Evolutionary conservation across 2,797 vertebrate species (phyloP).

Genomic region (Limosa lapponica): DNA sequence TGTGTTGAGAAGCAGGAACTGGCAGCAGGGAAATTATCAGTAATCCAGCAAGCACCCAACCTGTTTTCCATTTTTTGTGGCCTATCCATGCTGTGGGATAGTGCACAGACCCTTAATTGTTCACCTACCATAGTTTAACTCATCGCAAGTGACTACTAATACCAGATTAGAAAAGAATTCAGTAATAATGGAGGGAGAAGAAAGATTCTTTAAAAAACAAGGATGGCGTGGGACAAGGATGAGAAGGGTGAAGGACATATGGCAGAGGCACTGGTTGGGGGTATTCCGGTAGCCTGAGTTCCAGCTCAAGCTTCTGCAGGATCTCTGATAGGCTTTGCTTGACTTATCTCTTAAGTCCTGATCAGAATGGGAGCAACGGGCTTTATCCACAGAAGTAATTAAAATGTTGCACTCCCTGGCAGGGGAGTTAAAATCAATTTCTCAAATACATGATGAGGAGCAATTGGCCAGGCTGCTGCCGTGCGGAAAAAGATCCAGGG

Average conservation of each 20-base stretch:
- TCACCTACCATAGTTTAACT: not conserved
- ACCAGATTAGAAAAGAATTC: not conserved
- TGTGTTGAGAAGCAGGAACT: not conserved
- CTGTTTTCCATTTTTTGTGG: not conserved
- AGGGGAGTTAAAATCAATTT: slow-evolving; percentile 63
- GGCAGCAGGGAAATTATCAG: not conserved
- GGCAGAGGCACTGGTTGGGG: not conserved
- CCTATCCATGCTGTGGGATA: not conserved
- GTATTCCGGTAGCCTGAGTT: not conserved
- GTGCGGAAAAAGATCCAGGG: not conserved
- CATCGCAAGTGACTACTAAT: not conserved
- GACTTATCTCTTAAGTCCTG: slow-evolving; percentile 57
- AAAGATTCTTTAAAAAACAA: not conserved
- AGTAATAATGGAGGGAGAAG: not conserved
- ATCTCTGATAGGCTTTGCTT: slow-evolving; percentile 51
- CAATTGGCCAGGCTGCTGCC: slow-evolving; percentile 2
- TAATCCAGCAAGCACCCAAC: not conserved
- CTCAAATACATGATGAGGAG: slow-evolving; percentile 22
- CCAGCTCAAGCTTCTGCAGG: slow-evolving; percentile 5
- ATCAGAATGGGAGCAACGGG: slow-evolving; percentile 44
- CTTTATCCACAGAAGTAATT: slow-evolving; percentile 64
- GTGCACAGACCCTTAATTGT: not conserved
- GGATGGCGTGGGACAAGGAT: not conserved
- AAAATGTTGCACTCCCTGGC: slow-evolving; percentile 57
- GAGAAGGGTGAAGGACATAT: not conserved